Conservation (phyloP, 1,140 invertebrate species). For the Octopus sinensis region DNA sequence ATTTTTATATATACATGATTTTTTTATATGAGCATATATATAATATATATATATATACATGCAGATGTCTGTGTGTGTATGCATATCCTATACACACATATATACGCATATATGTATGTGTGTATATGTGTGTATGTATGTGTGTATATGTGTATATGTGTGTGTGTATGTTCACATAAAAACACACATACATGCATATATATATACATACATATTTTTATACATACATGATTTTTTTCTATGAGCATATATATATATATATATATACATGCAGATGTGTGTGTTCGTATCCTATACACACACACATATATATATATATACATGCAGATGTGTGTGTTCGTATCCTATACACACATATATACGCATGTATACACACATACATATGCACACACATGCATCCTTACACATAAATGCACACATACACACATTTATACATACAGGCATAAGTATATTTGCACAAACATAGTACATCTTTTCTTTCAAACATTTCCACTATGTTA, state of each 20-base stretch:
- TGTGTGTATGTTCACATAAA: no score
- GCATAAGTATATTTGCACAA: not conserved
- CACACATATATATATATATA: not conserved
- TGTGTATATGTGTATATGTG: no score
- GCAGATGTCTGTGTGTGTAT: not conserved
- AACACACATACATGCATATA: not conserved
- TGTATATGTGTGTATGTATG: no score
- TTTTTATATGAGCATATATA: not conserved
- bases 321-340: not conserved
- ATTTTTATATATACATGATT: not conserved
- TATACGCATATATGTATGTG: not conserved
- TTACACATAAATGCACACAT: not conserved
- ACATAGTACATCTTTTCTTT: no score
- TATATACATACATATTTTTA: not conserved
- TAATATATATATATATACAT: constrained; percentile 2
- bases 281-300: not conserved
- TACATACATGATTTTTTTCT: not conserved
- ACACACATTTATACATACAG: not conserved
- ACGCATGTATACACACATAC: not conserved
- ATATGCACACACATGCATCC: not conserved
- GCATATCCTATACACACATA: not conserved
- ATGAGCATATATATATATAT: not conserved
- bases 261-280: not conserved
- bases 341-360: not conserved
- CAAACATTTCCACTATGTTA: no score